Base-by-base conservation (phyloP, 2,113 vertebrate species). In the Laticauda laticaudata region DNA sequence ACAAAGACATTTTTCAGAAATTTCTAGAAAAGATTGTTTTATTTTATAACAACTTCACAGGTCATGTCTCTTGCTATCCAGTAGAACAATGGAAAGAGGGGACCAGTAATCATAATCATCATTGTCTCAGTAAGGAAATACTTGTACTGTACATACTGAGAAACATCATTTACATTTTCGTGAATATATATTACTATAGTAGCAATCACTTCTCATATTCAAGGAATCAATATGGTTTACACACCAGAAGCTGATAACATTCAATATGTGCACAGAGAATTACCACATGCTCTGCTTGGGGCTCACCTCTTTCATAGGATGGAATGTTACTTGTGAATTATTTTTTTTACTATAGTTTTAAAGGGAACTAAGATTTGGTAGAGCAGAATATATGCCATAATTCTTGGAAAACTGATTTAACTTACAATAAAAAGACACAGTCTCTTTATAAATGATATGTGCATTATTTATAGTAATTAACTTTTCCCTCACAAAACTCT, bases 401-500 rank as follows among this genome's bases (percentile, higher is more conserved):
- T 29, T 55, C 23, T 20, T 56, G 12, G 34, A 85, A 57, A 20
- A 85, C 39, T 89, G 26, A 57, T 75, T 81, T 56, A 87, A 54
- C 29, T 43, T 39, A 92, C 11, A 48, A 75, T 88, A 48, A 92
- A 86, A 0, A 81, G 6, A 1, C 93, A 29, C 92, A 34, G 0
- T 12, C n/a, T 94, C n/a, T 56, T 14, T 21, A 87, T 8, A 53
- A 87, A 88, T 89, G 89, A 93, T 20, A 90, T 86, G 89, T 11
- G 86, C 48, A 69, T 48, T 93, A 11, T 29, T 69, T 21, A 34
- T 75, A 75, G 29, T 39, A 14, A 21, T 1, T 12, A 88, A 23
- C 14, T 21, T 20, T 34, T 81, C 21, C 34, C 34, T 7, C 7
- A 81, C 20, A 81, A 81, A 81, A 43, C 75, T 43, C 34, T 81